Base-by-base conservation (phyloP, 2,797 vertebrate species). In the Acanthornis magna region DNA sequence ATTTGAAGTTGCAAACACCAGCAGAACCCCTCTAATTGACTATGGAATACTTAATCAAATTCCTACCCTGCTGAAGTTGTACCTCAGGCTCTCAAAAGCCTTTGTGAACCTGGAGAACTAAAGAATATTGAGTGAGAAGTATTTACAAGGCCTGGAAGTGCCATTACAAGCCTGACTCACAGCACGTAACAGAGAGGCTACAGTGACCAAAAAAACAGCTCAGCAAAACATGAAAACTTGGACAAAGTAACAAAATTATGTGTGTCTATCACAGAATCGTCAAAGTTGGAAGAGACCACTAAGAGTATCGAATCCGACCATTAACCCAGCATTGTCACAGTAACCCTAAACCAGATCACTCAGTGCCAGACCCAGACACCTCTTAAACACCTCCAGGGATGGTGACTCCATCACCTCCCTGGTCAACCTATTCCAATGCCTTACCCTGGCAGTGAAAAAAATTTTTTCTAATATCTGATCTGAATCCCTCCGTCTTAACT, bases 111-210 rank as follows among this genome's bases (percentile, higher is more conserved):
- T 11, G 43, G 26, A 54, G 26, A 51, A 23, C 14, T 9, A 3
- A 45, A 5, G 27, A 12, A 57, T 1, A 26, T 1, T 0, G 34
- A 18, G 7, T 5, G 17, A 62, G 51, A 71, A 40, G 30, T 17
- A 13, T 4, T 16, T 11, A 9, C 1, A 15, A 7, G 22, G 38
- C 40, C 58, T 43, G 40, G 10, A 48, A 25, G 27, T 1, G 14
- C 36, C 4, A 11, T 4, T 20, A 5, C 6, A 7, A 34, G 34
- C 55, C 67, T 7, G 51, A 68, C 32, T 23, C 58, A 7, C 38
- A 45, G 13, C 0, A 0, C 19, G 10, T 0, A 53, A 40, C 22
- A 36, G 36, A 43, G 17, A 20, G 11, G 36, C 42, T 13, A 16
- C 60, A 30, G 6, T 2, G 6, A 47, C 2, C 57, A 19, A n/a